Base-by-base conservation (phyloP, 2,113 vertebrate genomes). In the Hiodon tergisus region DNA sequence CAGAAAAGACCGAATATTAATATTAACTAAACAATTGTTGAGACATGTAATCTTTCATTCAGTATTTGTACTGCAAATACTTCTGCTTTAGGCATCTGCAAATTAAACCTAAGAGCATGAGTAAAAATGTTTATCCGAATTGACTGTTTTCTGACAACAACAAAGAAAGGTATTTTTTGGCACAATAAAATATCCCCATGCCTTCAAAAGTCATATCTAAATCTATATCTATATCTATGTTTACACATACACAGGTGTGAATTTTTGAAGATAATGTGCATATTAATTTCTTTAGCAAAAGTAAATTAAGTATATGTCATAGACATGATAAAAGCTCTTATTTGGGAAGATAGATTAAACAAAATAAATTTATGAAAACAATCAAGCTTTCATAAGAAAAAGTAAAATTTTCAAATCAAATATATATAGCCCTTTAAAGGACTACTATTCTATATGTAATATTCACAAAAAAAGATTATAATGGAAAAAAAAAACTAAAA, bases 301-400 rank as follows among this genome's bases (percentile, higher is more conserved):
- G 73, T 61, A 16, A 63, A 60, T 69, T 5, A 58, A 47, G 17
- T 73, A 72, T 69, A 31, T 31, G 31, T 67, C 63, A 53, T 9
- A 67, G 46, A 79, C 16, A 46, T 58, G 50, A 76, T 53, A 76
- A 73, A 81, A 79, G 67, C 71, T 81, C 65, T 55, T 65, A 69
- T 78, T 63, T 75, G 73, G 63, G 53, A 53, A 72, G 71, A 70
- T 67, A 17, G 53, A 75, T 69, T 50, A 66, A 52, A n/a, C 66
- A 76, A 74, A 71, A 80, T 16, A 60, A 8, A 61, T 69, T 62
- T 76, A 67, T n/a, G 46, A 73, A 78, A 55, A 54, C 54, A 63
- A 62, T 51, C 16, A 13, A n/a, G 51, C 62, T 59, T 58, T 52
- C 5, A 63, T 46, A 60, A 68, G 58, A 77, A 68, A 57, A 51